Evolutionary conservation across 2,888 invertebrate genomes (phyloP).

Genomic region (Lordiphosa fenestrarum): DNA sequence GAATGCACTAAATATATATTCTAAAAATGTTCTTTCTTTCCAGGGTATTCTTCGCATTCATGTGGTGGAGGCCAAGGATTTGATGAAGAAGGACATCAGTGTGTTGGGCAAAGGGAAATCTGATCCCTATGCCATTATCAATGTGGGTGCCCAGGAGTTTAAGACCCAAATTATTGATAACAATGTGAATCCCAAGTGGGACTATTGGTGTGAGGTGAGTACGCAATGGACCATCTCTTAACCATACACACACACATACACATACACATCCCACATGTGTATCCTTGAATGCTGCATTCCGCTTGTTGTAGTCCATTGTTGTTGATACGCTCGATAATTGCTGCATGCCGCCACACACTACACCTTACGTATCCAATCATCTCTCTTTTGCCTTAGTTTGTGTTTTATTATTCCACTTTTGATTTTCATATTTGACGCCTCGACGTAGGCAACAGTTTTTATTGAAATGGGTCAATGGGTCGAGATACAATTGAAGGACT

Average conservation of each 20-base stretch:
- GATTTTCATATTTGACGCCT: constrained; percentile 55
- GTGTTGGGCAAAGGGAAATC: constrained; percentile 97
- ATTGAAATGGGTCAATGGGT: constrained; percentile 81
- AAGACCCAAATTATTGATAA: constrained; percentile 96
- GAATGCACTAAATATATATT: no score
- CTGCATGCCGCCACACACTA: constrained; percentile 56
- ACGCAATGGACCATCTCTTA: not conserved
- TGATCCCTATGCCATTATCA: constrained; percentile 96
- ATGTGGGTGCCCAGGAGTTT: constrained; percentile 96
- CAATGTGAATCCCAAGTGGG: constrained; percentile 97
- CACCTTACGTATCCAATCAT: constrained; percentile 34
- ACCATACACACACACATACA: no score
- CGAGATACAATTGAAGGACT: constrained; percentile 89
- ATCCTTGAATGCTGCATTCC: constrained; percentile 17
- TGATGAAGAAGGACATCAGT: constrained; percentile 97
- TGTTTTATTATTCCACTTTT: constrained; percentile 42
- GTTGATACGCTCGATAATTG: constrained; percentile 46
- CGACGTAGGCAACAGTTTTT: constrained; percentile 78
- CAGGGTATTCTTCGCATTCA: constrained; percentile 97
- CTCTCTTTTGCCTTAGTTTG: constrained; percentile 15
- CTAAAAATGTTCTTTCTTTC: no score
- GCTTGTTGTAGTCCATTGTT: constrained; percentile 48
- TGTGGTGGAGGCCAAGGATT: constrained; percentile 95
- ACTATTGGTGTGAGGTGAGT: constrained; percentile 97
- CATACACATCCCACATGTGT: not conserved